A percentile compares a stretch with the other conserved stretches of the same genome.
phyloP scores from a whole-genome alignment of 2,888 invertebrate species.

The Amphipyra tragopoginis region DNA sequence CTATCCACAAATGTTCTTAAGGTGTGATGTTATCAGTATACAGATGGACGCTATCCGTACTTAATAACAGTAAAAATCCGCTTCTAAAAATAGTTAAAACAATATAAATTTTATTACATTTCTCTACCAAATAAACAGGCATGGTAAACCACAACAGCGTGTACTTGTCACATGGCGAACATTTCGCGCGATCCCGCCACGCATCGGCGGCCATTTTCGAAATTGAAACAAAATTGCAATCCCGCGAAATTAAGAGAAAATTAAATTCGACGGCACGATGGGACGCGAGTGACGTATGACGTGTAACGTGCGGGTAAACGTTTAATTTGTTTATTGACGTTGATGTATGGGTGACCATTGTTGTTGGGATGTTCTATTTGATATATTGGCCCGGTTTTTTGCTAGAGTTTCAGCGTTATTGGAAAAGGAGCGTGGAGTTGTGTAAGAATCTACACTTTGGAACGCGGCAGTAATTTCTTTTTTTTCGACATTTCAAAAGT shows the following conservation, averaged over 20 bases:
- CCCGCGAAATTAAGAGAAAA: conserved; percentile 73
- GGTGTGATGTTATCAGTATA: too few species aligned
- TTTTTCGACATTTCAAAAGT: too few species aligned
- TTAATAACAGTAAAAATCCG: background rate
- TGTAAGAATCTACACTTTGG: too few species aligned
- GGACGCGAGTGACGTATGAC: conserved; percentile 57
- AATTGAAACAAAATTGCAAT: conserved; percentile 71
- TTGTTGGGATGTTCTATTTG: too few species aligned
- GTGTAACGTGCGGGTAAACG: conserved; percentile 62
- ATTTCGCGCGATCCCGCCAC: conserved; percentile 50
- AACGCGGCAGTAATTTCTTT: too few species aligned
- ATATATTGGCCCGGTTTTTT: too few species aligned
- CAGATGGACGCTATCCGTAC: too few species aligned
- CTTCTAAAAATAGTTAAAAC: background rate
- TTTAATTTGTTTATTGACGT: conserved; percentile 54
- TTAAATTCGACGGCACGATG: conserved; percentile 69
- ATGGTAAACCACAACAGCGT: conserved; percentile 21
- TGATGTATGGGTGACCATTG: conserved; percentile 40
- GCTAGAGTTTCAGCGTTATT: too few species aligned
- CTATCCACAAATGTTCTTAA: too few species aligned
- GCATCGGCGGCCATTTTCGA: conserved; percentile 68
- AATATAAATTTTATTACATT: conserved; percentile 3
- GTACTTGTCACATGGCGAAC: conserved; percentile 16
- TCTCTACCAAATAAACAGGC: conserved; percentile 11
- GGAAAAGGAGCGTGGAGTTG: too few species aligned